These are phyloP conservation scores for Zaprionus nigranus DNA, from an alignment of 1,140 invertebrate species.

Conservation along the genomic window DNA sequence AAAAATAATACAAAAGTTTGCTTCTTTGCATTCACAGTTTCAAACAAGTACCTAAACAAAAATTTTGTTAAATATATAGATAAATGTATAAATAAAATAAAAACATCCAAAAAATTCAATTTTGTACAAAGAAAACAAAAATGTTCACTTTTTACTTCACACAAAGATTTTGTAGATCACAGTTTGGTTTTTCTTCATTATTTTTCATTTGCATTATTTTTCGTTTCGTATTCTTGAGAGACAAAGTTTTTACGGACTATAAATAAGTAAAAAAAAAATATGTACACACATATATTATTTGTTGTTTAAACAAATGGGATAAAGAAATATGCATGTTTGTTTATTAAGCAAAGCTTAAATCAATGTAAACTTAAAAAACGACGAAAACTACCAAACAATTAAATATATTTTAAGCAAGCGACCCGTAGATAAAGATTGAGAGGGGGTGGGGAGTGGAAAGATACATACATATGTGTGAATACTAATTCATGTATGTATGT, in stretches of 20 bases:
- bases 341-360: conserved; percentile 22
- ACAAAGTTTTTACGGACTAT: conserved; percentile 35
- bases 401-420: conserved; percentile 18
- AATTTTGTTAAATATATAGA: conserved; percentile 64
- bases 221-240: conserved; percentile 53
- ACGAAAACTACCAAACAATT: conserved; percentile 16
- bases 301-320: conserved; percentile 19
- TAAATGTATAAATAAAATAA: conserved; percentile 51
- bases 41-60: conserved; percentile 64
- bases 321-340: conserved; percentile 32
- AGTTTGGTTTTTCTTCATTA: conserved; percentile 67
- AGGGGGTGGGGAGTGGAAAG: neutral
- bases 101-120: conserved; percentile 82
- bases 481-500: neutral
- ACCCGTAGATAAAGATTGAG: conserved; percentile 2
- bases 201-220: conserved; percentile 80
- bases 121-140: conserved; percentile 74
- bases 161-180: conserved; percentile 77
- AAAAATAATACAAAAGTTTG: conserved; percentile 81
- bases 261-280: conserved; percentile 21
- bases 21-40: conserved; percentile 66
- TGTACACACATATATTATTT: conserved; percentile 7
- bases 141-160: conserved; percentile 59
- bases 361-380: conserved; percentile 26
- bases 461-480: conserved; percentile 6